Conservation (phyloP, 2,113 vertebrate species). For the Telmatochromis brachygnathus region DNA sequence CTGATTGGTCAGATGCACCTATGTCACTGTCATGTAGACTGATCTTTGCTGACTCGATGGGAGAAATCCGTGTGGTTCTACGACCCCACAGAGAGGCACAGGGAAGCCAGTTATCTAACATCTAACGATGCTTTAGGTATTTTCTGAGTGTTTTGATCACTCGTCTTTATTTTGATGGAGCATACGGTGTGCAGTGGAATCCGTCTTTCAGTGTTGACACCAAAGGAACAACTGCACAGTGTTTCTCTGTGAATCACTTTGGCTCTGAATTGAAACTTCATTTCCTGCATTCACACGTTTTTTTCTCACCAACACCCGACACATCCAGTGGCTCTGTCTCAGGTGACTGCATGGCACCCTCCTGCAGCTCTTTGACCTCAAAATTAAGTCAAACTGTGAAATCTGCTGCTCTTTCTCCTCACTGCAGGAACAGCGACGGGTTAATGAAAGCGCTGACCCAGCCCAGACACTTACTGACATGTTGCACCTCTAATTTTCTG, state of each 20-base stretch:
- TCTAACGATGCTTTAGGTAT: neutral
- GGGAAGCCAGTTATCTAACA: neutral
- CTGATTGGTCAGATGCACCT: neutral
- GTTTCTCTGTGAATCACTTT: neutral
- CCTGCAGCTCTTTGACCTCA: neutral
- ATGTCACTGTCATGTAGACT: neutral
- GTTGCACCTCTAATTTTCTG: conserved; percentile 2
- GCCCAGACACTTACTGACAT: neutral
- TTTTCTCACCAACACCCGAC: neutral
- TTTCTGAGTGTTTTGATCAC: neutral
- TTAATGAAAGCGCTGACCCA: conserved; percentile 33
- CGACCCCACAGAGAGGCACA: neutral
- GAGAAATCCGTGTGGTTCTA: neutral
- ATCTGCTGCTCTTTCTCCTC: neutral
- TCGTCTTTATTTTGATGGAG: neutral
- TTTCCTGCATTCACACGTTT: neutral
- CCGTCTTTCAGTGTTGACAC: neutral
- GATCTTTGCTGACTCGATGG: neutral
- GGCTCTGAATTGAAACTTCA: neutral
- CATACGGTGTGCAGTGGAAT: neutral
- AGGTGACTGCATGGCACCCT: neutral
- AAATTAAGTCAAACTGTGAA: conserved; percentile 2
- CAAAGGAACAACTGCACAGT: neutral
- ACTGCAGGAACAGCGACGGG: neutral
- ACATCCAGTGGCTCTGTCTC: neutral